Percentiles rank a stretch among this genome's conserved stretches.
Evolutionary conservation across 2,888 invertebrate species (phyloP).

Genomic region (Apantesis nais): DNA sequence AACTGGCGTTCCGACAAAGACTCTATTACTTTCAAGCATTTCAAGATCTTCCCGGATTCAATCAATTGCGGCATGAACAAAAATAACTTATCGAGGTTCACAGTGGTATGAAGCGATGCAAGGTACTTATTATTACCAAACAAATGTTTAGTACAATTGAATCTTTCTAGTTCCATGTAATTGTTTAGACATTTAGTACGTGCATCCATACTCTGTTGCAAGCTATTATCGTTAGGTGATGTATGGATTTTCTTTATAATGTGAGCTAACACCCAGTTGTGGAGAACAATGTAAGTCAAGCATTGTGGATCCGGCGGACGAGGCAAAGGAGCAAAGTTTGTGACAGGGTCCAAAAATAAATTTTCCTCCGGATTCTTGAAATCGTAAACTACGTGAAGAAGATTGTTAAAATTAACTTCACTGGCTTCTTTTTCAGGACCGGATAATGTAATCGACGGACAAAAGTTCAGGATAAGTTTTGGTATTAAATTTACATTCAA

Average conservation of each 20-base stretch:
- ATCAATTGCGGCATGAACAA: slow-evolving; percentile 77
- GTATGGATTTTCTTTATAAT: slow-evolving; percentile 88
- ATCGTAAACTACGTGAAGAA: slow-evolving; percentile 74
- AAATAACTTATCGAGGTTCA: slow-evolving; percentile 82
- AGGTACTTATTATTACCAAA: slow-evolving; percentile 86
- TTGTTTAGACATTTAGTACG: slow-evolving; percentile 87
- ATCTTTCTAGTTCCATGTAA: slow-evolving; percentile 84
- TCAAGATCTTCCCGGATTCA: slow-evolving; percentile 74
- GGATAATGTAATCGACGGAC: slow-evolving; percentile 86
- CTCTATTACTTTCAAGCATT: slow-evolving; percentile 83
- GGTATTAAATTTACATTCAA: slow-evolving; percentile 91
- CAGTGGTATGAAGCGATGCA: slow-evolving; percentile 86
- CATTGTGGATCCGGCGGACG: slow-evolving; percentile 82
- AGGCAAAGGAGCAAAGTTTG: slow-evolving; percentile 74
- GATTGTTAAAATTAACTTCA: slow-evolving; percentile 71
- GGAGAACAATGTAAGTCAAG: slow-evolving; percentile 87
- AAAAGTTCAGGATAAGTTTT: slow-evolving; percentile 90
- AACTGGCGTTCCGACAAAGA: slow-evolving; percentile 86
- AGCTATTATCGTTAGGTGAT: slow-evolving; percentile 76
- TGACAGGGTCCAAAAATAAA: slow-evolving; percentile 77
- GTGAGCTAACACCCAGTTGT: slow-evolving; percentile 89
- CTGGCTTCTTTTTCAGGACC: slow-evolving; percentile 71
- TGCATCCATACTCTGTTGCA: slow-evolving; percentile 83
- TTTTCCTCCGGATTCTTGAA: slow-evolving; percentile 79
- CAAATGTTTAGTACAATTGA: slow-evolving; percentile 80